Conservation (phyloP, 1,140 invertebrate species). For the Colletes latitarsis region DNA sequence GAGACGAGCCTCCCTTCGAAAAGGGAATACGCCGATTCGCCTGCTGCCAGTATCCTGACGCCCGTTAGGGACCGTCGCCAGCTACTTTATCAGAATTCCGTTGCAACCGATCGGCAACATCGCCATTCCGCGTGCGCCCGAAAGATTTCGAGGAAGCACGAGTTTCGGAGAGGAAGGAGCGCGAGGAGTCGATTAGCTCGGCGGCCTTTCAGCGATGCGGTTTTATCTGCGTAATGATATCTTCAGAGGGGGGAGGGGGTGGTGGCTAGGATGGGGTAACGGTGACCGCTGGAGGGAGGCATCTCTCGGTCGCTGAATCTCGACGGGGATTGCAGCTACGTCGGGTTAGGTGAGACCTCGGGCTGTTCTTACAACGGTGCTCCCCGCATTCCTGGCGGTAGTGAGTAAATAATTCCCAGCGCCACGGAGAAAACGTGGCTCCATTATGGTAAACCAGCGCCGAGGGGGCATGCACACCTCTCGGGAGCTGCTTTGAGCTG, state of each 20-base stretch:
- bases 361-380: constrained; percentile 58
- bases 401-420: constrained; percentile 64
- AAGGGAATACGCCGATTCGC: background rate
- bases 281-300: constrained; percentile 25
- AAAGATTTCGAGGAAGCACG: constrained; percentile 53
- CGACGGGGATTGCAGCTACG: constrained; percentile 41
- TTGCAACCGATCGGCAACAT: constrained; percentile 27
- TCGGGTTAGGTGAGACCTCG: constrained; percentile 59
- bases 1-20: background rate
- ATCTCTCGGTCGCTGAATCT: constrained; percentile 45
- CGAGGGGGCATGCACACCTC: constrained; percentile 11
- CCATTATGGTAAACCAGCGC: constrained; percentile 52
- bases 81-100: constrained; percentile 10
- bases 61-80: background rate
- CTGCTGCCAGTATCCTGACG: background rate
- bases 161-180: constrained; percentile 46
- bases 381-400: constrained; percentile 53
- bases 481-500: background rate
- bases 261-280: background rate
- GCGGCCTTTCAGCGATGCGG: constrained; percentile 68
- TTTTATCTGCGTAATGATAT: constrained; percentile 75
- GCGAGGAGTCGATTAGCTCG: constrained; percentile 66
- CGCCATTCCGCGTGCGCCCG: constrained; percentile 41
- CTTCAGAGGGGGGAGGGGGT: background rate
- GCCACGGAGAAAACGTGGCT: constrained; percentile 57